Base-by-base conservation (phyloP, 2,888 invertebrate genomes). In the Trichogramma dendrolimi region DNA sequence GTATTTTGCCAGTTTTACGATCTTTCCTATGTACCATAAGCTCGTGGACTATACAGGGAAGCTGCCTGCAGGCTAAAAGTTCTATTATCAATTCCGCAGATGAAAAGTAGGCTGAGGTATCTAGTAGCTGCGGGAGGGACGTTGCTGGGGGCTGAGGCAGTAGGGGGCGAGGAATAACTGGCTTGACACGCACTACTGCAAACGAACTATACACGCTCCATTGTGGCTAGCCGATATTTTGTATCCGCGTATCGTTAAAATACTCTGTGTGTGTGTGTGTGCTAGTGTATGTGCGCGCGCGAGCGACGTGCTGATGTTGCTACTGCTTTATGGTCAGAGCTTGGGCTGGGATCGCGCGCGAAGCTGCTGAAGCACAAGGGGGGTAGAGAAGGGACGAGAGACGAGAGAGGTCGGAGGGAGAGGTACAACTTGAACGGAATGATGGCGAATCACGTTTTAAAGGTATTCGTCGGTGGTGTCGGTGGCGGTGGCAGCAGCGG, bases 381-480 rank as follows among this genome's bases (percentile, higher is more conserved):
- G 27, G 27, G 27, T 27, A 27, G 27, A 27, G 27, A 27, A 27
- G 27, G 3, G 27, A 27, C 27, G 27, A 27, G 27, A 27, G 27
- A 27, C 27, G 27, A 27, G 27, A 27, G 27, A 27, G 27, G 27
- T 27, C 27, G 27, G 27, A 27, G 27, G 27, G 27, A 27, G 72
- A 74, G 70, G 74, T 75, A 75, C 72, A 75, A 76, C 71, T 72
- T 71, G 72, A 75, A 72, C 73, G 73, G 71, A 74, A 73, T 72
- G 70, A 73, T 27, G 27, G 27, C 27, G 27, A 27, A 27, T 27
- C 71, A 70, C 73, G 71, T 71, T 73, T 73, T 71, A 73, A 73
- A 74, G 73, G 75, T 72, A 72, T 69, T 75, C 73, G 72, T 70
- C 69, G 49, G 10, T 27, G 8, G 47, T 6, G 55, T n/a, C 40